Evolutionary conservation across 2,797 vertebrate genomes (phyloP), one percentile per base, ranked within the genome.

Genomic region (Xyrichtys novacula): DNA sequence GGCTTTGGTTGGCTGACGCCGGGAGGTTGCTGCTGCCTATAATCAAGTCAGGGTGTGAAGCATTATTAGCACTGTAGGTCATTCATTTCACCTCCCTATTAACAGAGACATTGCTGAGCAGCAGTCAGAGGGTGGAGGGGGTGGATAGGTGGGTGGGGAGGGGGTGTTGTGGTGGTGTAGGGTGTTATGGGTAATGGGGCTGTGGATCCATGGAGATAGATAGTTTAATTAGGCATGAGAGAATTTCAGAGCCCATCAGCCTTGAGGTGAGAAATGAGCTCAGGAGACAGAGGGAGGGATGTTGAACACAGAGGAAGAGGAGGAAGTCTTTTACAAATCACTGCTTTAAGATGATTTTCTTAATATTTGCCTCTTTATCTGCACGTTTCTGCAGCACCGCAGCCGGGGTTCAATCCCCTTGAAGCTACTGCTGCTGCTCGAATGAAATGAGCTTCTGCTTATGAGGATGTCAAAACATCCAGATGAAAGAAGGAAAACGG

Each of bases 221-320:
- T 82, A 43, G 83, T 83, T 87, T 88, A 88, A 92, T 92, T 91
- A 92, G 83, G 66, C 74, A 65, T 46, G 54, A 77, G 67, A 88
- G 75, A 81, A 91, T 91, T 91, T 89, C 90, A 83, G 81, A 85
- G 78, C 78, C 64, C 64, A 17, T 78, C 54, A 65, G 79, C 64
- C 76, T 46, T 1, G 42, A 70, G 73, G 82, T 84, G 81, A 91
- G 81, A 85, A 88, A 84, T 69, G 72, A 85, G 79, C 60, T 66
- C 17, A 0, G 69, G 76, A 64, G 71, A 34, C 1, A 8, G 31
- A 71, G 42, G 52, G 20, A 40, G 59, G 12, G 19, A 56, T 50
- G 64, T 53, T 59, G 16, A 54, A 32, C 42, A 56, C 26, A 12
- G 29, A 17, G 28, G 59, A 1, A 44, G 26, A 48, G 57, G 44